These are phyloP conservation scores for Spizella passerina DNA, from an alignment of 2,797 vertebrate genomes.

Conservation along the genomic window DNA sequence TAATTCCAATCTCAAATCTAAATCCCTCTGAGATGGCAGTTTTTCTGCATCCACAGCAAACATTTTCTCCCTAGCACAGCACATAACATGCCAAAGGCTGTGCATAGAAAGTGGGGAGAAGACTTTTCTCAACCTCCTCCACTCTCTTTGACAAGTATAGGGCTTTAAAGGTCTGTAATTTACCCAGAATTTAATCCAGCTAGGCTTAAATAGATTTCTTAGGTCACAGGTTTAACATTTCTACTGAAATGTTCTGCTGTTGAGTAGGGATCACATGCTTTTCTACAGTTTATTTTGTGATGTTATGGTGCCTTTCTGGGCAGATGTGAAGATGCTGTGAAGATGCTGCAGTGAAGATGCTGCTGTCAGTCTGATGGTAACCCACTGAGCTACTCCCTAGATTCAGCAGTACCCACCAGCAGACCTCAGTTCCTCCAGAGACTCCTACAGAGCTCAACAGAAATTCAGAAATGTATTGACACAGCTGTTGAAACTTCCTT, in stretches of 20 bases:
- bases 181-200: neutral
- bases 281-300: neutral
- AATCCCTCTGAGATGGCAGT: neutral
- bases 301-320: neutral
- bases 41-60: neutral
- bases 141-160: fast-evolving
- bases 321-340: neutral
- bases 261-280: neutral
- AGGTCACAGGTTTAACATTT: neutral
- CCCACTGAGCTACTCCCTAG: neutral
- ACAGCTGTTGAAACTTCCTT: neutral
- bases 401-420: neutral
- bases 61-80: neutral
- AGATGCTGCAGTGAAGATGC: neutral
- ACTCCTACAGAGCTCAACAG: neutral
- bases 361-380: neutral
- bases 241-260: neutral
- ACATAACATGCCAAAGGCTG: neutral
- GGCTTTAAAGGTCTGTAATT: neutral
- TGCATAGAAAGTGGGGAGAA: neutral
- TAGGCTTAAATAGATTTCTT: neutral
- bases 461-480: neutral
- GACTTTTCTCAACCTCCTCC: neutral
- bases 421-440: neutral
- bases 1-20: neutral